These are phyloP conservation scores for Trematocara marginatum DNA, from an alignment of 2,113 vertebrate genomes.

Conservation along the genomic window DNA sequence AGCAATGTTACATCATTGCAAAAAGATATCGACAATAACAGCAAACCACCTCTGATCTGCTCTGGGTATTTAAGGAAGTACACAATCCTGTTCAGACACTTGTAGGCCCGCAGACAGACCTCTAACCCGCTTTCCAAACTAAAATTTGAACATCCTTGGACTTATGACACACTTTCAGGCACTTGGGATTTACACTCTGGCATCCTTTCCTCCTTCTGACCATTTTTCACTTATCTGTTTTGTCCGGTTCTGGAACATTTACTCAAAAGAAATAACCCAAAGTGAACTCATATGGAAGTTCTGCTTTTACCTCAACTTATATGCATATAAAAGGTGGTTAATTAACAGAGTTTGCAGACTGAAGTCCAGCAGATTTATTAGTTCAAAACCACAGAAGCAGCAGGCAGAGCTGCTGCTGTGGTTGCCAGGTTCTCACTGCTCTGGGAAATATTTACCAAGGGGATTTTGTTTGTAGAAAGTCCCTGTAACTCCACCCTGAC, in stretches of 20 bases:
- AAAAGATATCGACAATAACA: neutral
- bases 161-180: neutral
- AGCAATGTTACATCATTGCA: neutral
- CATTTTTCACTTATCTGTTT: neutral
- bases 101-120: neutral
- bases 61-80: neutral
- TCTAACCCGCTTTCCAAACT: neutral
- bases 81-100: neutral
- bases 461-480: conserved; percentile 1
- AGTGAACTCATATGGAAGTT: neutral
- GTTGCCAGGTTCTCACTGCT: neutral
- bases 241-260: neutral
- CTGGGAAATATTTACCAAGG: neutral
- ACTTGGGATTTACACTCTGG: neutral
- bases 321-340: neutral
- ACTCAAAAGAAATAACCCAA: neutral
- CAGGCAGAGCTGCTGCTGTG: neutral
- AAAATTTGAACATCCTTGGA: neutral
- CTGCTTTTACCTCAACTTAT: neutral
- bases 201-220: neutral
- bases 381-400: neutral
- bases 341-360: neutral
- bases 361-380: neutral
- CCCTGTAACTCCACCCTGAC: conserved; percentile 12
- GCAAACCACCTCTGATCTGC: neutral